A percentile compares a stretch with the other conserved stretches of the same genome.
These are phyloP conservation scores for Drosophila chauvacae DNA, from an alignment of 1,140 invertebrate species.

Conservation along the genomic window DNA sequence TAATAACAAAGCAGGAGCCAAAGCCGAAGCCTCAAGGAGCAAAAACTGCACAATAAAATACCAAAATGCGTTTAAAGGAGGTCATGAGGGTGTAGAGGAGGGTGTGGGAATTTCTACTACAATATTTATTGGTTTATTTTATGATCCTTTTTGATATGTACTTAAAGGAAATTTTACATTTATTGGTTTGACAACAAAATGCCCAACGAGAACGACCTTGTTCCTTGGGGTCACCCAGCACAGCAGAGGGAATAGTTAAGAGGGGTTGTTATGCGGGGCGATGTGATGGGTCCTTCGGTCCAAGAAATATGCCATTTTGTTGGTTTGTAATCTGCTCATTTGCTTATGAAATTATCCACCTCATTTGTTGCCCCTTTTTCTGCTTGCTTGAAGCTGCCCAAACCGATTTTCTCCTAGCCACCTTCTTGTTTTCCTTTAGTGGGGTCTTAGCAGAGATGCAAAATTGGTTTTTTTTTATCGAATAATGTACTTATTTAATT, in stretches of 20 bases:
- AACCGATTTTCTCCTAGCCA: constrained; percentile 10
- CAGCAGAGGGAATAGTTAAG: constrained; percentile 15
- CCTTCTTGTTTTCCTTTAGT: not conserved
- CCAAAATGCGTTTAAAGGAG: constrained; percentile 39
- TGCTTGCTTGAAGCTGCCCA: constrained; percentile 62
- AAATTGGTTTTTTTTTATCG: not conserved
- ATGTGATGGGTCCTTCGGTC: constrained; percentile 64
- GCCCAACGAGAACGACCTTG: constrained; percentile 53
- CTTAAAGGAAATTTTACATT: constrained; percentile 82
- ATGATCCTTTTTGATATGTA: constrained; percentile 80
- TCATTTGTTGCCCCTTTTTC: constrained; percentile 80
- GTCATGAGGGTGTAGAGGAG: not conserved
- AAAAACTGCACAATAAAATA: constrained; percentile 73
- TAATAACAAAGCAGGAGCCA: constrained; percentile 32
- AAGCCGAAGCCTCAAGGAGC: constrained; percentile 55
- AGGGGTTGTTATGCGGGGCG: constrained; percentile 5
- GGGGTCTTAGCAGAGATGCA: constrained; percentile 4
- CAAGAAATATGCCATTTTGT: constrained; percentile 70
- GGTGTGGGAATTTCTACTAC: constrained; percentile 32
- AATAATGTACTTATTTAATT: too few relatives aligned
- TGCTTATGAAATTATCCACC: constrained; percentile 82
- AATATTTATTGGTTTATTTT: constrained; percentile 81
- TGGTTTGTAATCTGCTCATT: constrained; percentile 81
- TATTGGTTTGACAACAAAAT: constrained; percentile 80
- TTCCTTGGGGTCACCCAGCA: constrained; percentile 44